Evolutionary conservation across 2,113 vertebrate species (phyloP).

Genomic region (Cyprinus carpio): DNA sequence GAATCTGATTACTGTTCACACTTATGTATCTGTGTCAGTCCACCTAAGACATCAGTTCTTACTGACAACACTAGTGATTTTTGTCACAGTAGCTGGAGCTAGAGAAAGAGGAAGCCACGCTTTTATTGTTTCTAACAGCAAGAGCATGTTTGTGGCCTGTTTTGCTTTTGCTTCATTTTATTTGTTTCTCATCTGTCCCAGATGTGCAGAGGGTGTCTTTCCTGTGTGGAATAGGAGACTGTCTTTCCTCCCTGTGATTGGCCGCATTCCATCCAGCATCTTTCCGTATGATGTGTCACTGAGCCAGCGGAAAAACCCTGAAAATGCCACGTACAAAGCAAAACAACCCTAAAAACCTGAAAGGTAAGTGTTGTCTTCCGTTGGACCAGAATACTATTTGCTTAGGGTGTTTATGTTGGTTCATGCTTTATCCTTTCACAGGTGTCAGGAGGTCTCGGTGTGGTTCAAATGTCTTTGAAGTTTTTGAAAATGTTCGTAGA

Average conservation of each 20-base stretch:
- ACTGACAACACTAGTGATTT: background rate
- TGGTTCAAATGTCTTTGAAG: background rate
- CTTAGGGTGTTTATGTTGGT: background rate
- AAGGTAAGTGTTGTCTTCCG: conserved; percentile 78
- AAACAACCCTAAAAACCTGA: conserved; percentile 95
- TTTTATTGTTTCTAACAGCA: background rate
- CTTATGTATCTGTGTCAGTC: background rate
- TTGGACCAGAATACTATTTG: background rate
- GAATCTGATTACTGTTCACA: background rate
- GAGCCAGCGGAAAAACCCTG: conserved; percentile 62
- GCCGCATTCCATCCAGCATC: conserved; percentile 27
- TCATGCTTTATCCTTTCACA: background rate
- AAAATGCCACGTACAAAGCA: conserved; percentile 99
- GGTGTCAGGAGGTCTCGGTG: background rate
- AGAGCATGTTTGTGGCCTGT: background rate
- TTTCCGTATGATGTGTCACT: conserved; percentile 68
- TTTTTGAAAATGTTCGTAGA: background rate
- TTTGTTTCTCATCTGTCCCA: conserved; percentile 29
- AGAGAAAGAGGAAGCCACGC: background rate
- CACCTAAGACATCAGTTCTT: background rate
- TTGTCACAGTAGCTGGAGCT: background rate
- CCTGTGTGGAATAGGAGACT: conserved; percentile 32
- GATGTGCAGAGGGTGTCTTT: conserved; percentile 27
- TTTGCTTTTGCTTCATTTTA: background rate
- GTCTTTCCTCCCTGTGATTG: conserved; percentile 48